phyloP scores from a whole-genome alignment of 2,113 vertebrate genomes.

The Hemicordylus capensis region DNA sequence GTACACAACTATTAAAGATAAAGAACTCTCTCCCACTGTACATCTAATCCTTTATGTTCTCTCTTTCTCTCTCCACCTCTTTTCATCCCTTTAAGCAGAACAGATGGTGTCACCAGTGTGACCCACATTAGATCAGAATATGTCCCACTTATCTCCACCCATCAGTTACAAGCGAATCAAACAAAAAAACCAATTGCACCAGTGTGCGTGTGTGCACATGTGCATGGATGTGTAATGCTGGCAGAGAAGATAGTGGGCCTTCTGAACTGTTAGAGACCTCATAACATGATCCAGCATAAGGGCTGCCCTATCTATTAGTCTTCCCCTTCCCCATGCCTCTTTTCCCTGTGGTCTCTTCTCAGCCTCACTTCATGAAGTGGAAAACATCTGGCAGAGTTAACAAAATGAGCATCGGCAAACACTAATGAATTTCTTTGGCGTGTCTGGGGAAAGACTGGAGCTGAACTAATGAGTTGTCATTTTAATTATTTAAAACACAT shows the following conservation, averaged over 20 bases:
- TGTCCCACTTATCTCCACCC: background rate
- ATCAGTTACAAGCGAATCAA: background rate
- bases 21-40: background rate
- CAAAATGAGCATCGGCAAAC: background rate
- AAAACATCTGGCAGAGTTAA: constrained; percentile 12
- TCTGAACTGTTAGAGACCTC: background rate
- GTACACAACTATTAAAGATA: background rate
- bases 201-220: no score
- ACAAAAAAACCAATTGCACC: background rate
- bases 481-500: constrained; percentile 27
- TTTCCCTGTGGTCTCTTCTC: background rate
- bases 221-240: background rate
- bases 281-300: background rate
- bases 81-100: background rate
- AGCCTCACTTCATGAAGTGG: background rate
- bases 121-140: background rate
- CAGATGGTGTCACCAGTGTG: background rate
- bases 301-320: background rate
- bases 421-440: constrained; percentile 3
- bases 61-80: background rate
- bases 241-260: background rate
- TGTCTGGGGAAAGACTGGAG: background rate
- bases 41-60: background rate
- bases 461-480: constrained; percentile 24
- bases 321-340: background rate